Evolutionary conservation across 2,797 vertebrate species (phyloP).

Genomic region (Fistularia tabacaria): DNA sequence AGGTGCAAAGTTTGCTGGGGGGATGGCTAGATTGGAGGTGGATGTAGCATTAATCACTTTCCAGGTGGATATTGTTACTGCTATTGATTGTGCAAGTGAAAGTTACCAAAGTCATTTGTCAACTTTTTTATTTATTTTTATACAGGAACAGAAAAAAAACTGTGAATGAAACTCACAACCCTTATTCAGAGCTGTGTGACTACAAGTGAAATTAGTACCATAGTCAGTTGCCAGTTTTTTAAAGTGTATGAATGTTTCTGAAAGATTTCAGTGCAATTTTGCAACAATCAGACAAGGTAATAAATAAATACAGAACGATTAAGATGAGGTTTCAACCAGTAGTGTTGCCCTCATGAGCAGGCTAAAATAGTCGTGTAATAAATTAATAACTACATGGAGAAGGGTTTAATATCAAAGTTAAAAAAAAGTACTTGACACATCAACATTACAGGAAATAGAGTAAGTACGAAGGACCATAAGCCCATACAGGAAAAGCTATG

Average conservation of each 20-base stretch:
- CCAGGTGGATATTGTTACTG: constrained; percentile 90
- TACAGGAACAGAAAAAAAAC: constrained; percentile 66
- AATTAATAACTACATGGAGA: constrained; percentile 24
- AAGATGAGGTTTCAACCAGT: neutral
- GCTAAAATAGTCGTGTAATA: constrained; percentile 11
- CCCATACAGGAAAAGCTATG: constrained; percentile 55
- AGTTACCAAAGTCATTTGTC: constrained; percentile 94
- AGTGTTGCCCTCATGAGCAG: neutral
- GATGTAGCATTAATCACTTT: constrained; percentile 87
- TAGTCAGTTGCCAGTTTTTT: neutral
- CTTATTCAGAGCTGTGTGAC: too few species aligned
- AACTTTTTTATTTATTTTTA: constrained; percentile 53
- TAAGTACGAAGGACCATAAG: constrained; percentile 40
- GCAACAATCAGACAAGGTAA: neutral
- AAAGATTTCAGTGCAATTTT: constrained; percentile 1
- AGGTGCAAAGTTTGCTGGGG: constrained; percentile 54
- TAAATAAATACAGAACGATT: neutral
- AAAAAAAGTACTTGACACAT: constrained; percentile 28
- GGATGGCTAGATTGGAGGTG: constrained; percentile 65
- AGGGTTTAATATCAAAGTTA: constrained; percentile 34
- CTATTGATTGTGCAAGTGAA: constrained; percentile 93
- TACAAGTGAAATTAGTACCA: constrained; percentile 9
- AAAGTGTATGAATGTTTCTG: neutral
- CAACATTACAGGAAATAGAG: constrained; percentile 41
- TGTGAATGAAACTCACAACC: constrained; percentile 44